Base-by-base conservation (phyloP, 2,113 vertebrate species). In the Rissa tridactyla region DNA sequence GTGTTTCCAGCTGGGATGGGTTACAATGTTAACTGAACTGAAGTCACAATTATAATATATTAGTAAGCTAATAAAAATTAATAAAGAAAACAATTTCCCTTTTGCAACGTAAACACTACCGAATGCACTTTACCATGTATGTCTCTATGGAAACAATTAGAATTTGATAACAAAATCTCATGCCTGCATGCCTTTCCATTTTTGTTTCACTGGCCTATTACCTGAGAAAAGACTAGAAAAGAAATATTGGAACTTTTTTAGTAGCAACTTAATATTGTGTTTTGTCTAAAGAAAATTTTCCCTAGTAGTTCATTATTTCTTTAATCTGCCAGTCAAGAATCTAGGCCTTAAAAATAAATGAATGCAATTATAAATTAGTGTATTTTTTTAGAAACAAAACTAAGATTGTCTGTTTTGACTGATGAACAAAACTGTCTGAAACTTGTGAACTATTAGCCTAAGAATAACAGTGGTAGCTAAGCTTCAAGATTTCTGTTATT, bases 121-220 rank as follows among this genome's bases (percentile, higher is more conserved):
- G 7, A 94, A 26, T 4, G 8, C 72, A 76, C 42, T 85, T 92
- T 51, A 60, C 19, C 57, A 81, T 8, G 4, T 54, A 27, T 3
- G 1, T 95, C 38, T 94, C 78, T 80, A 82, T 71, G 72, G 88
- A 94, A 96, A 81, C 54, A 91, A 82, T 93, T 95, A 91, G 66
- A 96, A 85, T 51, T 69, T 46, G 55, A 71, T 83, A 88, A 88
- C 26, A 54, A 70, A 95, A 75, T 88, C 58, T 92, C 34, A 36
- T 61, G 36, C 46, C 19, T 92, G 15, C 61, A 62, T 73, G 32
- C 34, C 29, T 94, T 94, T 80, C 42, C 80, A 73, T 81, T 96
- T 94, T 86, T 91, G 36, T 66, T 85, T 96, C 40, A 42, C 11
- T 92, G 29, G 42, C 15, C 57, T 82, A 29, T 36, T 81, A 21